Evolutionary conservation across 1,140 invertebrate species (phyloP).

Genomic region (Araneus ventricosus): DNA sequence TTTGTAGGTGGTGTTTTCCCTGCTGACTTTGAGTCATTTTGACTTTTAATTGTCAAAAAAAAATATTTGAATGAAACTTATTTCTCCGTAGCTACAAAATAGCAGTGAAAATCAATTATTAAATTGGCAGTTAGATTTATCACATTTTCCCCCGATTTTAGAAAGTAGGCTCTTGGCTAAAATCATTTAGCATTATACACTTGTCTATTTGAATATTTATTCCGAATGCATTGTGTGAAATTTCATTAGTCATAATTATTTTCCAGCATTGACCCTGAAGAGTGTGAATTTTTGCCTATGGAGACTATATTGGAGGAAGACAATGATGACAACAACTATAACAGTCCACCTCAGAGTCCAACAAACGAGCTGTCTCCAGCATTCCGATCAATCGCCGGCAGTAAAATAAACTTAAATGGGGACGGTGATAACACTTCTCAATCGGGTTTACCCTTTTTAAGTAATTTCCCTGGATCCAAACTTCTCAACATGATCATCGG

Average conservation of each 20-base stretch:
- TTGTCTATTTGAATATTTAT: no score
- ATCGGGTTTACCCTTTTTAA: slow-evolving; percentile 61
- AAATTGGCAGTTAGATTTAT: no score
- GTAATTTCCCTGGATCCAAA: slow-evolving; percentile 68
- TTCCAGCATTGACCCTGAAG: slow-evolving; percentile 76
- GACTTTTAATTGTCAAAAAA: no score
- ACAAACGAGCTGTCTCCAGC: slow-evolving; percentile 70
- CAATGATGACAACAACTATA: slow-evolving; percentile 75
- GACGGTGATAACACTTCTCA: slow-evolving; percentile 66
- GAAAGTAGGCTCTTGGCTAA: no score
- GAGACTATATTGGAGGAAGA: slow-evolving; percentile 77
- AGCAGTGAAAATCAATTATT: no score
- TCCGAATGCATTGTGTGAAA: no score
- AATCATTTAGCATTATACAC: no score
- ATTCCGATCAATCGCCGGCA: slow-evolving; percentile 50
- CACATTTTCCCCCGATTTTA: no score
- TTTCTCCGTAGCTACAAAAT: no score
- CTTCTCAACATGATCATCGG: slow-evolving; percentile 77
- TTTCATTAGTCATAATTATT: not conserved
- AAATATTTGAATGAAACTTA: no score
- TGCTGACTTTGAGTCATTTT: no score
- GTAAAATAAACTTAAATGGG: slow-evolving; percentile 49
- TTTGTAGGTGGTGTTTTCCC: no score
- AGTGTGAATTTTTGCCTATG: slow-evolving; percentile 77
- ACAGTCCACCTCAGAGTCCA: slow-evolving; percentile 73